Conservation (phyloP, 1,140 invertebrate species). For the Drusus annulatus region DNA sequence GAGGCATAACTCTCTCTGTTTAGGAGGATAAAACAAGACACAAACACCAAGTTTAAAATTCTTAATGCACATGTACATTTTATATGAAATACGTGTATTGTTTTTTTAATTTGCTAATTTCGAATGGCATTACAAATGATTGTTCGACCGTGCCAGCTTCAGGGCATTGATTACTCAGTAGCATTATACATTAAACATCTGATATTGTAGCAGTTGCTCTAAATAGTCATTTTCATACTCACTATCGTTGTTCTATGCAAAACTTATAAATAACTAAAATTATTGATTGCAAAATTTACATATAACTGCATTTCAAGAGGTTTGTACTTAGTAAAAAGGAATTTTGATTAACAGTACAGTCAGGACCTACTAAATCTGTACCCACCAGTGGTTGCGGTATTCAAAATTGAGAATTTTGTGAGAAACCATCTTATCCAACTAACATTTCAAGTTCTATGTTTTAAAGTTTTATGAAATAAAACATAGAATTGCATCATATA, state of each 20-base stretch:
- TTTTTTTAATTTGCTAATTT: too few species aligned
- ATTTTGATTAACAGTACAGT: too few species aligned
- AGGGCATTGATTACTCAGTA: too few species aligned
- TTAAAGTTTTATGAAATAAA: too few species aligned
- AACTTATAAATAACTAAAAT: not conserved
- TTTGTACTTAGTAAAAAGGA: not conserved
- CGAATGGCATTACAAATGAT: conserved; percentile 8
- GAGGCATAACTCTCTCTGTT: not conserved
- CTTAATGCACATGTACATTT: not conserved
- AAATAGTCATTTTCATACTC: not conserved
- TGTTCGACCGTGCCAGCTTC: not conserved
- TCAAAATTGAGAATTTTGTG: too few species aligned
- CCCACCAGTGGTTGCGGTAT: too few species aligned
- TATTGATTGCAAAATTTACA: conserved; percentile 10
- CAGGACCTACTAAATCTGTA: too few species aligned
- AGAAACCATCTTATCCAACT: too few species aligned
- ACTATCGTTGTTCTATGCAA: not conserved
- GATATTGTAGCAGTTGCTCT: not conserved
- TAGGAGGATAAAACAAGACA: not conserved
- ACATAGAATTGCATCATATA: too few species aligned
- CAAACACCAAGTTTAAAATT: not conserved
- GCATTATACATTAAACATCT: not conserved
- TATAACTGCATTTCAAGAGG: not conserved
- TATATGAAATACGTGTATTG: not conserved
- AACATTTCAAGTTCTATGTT: too few species aligned